Evolutionary conservation across 2,888 invertebrate genomes (phyloP), one percentile per base, ranked within the genome.

Genomic region (Seira ritae): DNA sequence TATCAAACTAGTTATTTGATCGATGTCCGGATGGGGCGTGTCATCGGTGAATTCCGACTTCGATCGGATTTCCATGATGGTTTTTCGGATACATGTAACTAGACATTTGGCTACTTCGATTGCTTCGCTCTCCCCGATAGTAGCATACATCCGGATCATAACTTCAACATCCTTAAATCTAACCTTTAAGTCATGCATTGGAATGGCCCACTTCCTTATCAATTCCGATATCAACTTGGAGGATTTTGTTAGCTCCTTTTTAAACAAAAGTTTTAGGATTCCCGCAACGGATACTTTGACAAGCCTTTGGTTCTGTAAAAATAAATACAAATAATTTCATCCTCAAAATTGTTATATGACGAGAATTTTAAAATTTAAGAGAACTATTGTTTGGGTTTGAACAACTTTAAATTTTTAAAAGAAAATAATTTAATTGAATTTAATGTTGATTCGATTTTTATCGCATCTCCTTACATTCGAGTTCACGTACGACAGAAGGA

Each of bases 101-200:
- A 82, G 68, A 23, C 82, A 82, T 20, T 77, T 20, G 0, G 76
- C 82, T 10, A 82, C 76, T n/a, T 76, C 82, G 0, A 66, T 17
- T 19, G 72, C 72, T 68, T 82, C 76, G 0, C 19, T 42, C 31
- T 76, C 82, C 4, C 76, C 72, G 2, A 72, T 20, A 19, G 1
- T 76, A 1, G 82, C 82, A 17, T 82, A 82, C 0, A 82, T 55
- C n/a, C 76, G 82, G 8, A 82, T 72, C 60, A 82, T 68, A 0
- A 65, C 22, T 1, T 31, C 72, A 12, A 82, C 76, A 17, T 82
- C 76, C 15, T 82, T 82, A 15, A 82, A 82, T 1, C 82, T 65
- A 0, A 62, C 6, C 15, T 72, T 67, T 0, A 42, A 15, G 17
- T 81, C 82, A n/a, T 82, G 62, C 1, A 60, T 37, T 6, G 82